Percentiles rank a stretch among this genome's conserved stretches.
These are phyloP conservation scores for Sebastes trivittatus DNA, from an alignment of 2,797 vertebrate species.

Conservation along the genomic window DNA sequence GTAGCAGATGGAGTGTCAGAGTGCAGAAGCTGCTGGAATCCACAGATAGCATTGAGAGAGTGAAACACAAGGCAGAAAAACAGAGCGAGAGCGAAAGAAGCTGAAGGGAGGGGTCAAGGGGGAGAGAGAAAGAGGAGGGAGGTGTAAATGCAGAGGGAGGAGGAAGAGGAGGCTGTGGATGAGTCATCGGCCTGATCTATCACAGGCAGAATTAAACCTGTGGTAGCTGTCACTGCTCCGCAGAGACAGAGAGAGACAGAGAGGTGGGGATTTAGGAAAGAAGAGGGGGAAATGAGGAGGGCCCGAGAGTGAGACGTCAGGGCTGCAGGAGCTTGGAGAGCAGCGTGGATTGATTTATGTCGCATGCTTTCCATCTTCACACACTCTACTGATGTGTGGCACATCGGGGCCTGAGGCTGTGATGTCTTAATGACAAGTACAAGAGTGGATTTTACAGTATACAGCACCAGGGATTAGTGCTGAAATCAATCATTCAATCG, in stretches of 20 bases:
- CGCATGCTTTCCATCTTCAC: conserved; percentile 18
- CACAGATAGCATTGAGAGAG: conserved; percentile 25
- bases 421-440: conserved; percentile 17
- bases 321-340: conserved; percentile 22
- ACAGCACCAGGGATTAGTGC: not conserved
- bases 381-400: not conserved
- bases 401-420: not conserved
- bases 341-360: conserved; percentile 30
- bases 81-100: not conserved
- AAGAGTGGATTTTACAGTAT: not conserved
- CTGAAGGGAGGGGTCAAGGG: conserved; percentile 22
- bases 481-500: not conserved
- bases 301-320: conserved; percentile 16
- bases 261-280: not conserved
- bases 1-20: conserved; percentile 55
- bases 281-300: not conserved
- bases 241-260: conserved; percentile 52
- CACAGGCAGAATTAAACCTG: conserved; percentile 67
- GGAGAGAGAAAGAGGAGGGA: conserved; percentile 19
- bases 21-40: conserved; percentile 52
- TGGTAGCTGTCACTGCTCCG: conserved; percentile 53
- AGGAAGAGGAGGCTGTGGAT: conserved; percentile 55
- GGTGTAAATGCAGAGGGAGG: conserved; percentile 29
- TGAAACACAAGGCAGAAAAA: conserved; percentile 12
- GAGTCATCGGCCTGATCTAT: conserved; percentile 79